Percentiles rank a stretch among this genome's conserved stretches.
phyloP scores from a whole-genome alignment of 2,797 vertebrate species.

The Enteromius fasciolatus region DNA sequence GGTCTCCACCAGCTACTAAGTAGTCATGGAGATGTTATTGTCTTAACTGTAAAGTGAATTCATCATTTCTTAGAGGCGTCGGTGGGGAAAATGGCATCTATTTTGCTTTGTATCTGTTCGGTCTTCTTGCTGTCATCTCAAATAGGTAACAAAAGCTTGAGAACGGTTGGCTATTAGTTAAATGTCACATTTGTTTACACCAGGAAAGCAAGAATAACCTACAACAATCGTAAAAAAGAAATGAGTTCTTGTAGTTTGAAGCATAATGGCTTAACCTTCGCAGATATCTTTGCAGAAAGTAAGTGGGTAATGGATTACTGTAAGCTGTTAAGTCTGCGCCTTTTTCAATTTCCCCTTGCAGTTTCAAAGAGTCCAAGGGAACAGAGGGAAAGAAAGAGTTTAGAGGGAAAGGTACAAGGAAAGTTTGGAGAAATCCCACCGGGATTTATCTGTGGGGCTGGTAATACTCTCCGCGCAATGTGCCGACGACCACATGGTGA shows the following conservation, averaged over 20 bases:
- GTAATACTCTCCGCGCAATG: conserved; percentile 19
- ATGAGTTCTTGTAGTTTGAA: conserved; percentile 3
- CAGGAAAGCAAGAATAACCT: conserved; percentile 1
- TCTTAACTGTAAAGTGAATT: conserved; percentile 2
- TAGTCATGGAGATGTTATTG: conserved; percentile 27
- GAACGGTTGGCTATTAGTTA: not conserved
- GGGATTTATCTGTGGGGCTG: conserved; percentile 22
- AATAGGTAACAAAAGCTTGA: not conserved
- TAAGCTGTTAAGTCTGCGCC: conserved; percentile 8
- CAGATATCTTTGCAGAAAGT: conserved; percentile 15
- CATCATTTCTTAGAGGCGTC: not conserved
- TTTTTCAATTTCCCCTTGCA: conserved; percentile 18
- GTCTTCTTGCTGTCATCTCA: not conserved
- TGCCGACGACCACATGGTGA: conserved; percentile 32
- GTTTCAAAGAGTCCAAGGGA: conserved; percentile 22
- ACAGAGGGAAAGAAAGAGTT: conserved; percentile 24
- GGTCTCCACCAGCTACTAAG: not conserved
- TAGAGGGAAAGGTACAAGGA: conserved; percentile 8
- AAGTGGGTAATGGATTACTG: conserved; percentile 29
- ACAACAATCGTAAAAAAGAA: not conserved
- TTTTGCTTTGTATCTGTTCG: not conserved
- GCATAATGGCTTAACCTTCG: not conserved
- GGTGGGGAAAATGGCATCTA: not conserved
- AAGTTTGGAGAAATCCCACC: conserved; percentile 4
- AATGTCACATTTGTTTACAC: not conserved